Evolutionary conservation across 2,888 invertebrate species (phyloP).

Genomic region (Papilio elwesi): DNA sequence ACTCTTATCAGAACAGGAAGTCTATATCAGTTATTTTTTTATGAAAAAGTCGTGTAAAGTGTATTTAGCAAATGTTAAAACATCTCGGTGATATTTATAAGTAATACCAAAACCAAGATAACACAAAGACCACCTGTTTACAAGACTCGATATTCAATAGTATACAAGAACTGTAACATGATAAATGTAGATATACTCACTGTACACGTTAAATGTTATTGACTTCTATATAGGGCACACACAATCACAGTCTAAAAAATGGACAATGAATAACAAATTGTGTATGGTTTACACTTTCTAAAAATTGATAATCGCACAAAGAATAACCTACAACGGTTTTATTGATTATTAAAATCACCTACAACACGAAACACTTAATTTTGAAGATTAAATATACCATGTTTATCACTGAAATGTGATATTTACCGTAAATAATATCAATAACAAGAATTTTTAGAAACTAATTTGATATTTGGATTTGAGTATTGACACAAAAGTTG

Average conservation of each 20-base stretch:
- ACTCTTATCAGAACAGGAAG: too few relatives aligned
- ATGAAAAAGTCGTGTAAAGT: background rate
- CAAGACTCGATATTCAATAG: background rate
- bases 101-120: too few relatives aligned
- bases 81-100: too few relatives aligned
- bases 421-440: conserved; percentile 27
- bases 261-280: conserved; percentile 43
- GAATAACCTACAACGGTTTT: conserved; percentile 30
- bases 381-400: background rate
- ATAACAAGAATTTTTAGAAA: conserved; percentile 32
- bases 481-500: background rate
- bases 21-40: background rate
- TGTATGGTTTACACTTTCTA: conserved; percentile 41
- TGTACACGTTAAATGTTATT: conserved; percentile 31
- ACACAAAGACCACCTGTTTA: background rate
- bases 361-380: background rate
- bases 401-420: conserved; percentile 26
- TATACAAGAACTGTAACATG: background rate
- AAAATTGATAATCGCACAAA: conserved; percentile 37
- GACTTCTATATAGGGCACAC: conserved; percentile 39
- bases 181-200: conserved; percentile 28
- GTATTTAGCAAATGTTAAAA: too few relatives aligned
- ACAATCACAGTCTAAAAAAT: conserved; percentile 29
- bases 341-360: conserved; percentile 1
- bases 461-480: conserved; percentile 8